phyloP scores from a whole-genome alignment of 1,140 invertebrate species.

The Chironomus striatipennis region DNA sequence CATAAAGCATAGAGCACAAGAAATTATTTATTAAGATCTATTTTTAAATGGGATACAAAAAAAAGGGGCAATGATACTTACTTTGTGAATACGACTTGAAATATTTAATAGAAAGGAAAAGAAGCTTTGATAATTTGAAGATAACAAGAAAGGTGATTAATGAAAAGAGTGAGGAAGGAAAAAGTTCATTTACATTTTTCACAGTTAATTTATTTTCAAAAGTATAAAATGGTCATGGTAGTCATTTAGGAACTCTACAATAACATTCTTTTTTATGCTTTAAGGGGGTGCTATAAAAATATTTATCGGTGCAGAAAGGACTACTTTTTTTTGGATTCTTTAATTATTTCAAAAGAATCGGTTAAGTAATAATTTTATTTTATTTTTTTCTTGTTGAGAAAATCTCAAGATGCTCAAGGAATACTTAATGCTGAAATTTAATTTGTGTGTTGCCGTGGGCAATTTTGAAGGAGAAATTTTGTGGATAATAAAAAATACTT shows the following conservation, averaged over 20 bases:
- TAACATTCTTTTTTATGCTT: not conserved
- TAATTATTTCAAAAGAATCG: too few relatives aligned
- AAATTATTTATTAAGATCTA: not conserved
- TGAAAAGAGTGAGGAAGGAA: not conserved
- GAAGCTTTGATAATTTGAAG: not conserved
- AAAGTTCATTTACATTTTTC: slow-evolving; percentile 14
- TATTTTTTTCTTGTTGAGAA: too few relatives aligned
- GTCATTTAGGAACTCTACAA: not conserved
- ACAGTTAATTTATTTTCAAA: slow-evolving; percentile 3
- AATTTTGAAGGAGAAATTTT: too few relatives aligned
- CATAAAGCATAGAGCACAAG: too few relatives aligned
- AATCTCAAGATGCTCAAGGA: too few relatives aligned
- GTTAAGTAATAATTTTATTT: too few relatives aligned
- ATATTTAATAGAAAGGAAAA: too few relatives aligned
- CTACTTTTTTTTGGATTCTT: not conserved
- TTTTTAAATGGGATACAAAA: not conserved
- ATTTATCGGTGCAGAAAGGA: slow-evolving; percentile 12
- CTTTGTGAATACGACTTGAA: not conserved
- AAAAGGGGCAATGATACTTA: not conserved
- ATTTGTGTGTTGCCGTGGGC: too few relatives aligned
- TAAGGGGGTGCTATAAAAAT: not conserved
- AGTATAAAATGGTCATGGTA: not conserved
- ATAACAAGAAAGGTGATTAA: slow-evolving; percentile 6
- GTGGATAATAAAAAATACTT: too few relatives aligned
- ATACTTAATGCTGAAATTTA: too few relatives aligned